Conservation (phyloP, 1,140 invertebrate species). For the Zaprionus inermis region DNA sequence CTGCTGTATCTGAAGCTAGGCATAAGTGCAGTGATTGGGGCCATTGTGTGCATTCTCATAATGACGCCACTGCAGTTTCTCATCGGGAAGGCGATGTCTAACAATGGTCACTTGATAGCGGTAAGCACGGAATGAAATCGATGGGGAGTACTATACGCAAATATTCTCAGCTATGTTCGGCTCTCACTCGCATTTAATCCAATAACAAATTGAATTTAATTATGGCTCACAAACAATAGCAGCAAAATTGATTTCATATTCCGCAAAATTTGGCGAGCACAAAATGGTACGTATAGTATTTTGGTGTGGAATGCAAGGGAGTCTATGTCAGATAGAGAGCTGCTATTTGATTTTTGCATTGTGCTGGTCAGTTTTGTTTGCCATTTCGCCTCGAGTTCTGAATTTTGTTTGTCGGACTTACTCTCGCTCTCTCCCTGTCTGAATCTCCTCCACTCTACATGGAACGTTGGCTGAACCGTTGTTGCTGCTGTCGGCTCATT, state of each 20-base stretch:
- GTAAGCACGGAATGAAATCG: slow-evolving; percentile 84
- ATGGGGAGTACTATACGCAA: no score
- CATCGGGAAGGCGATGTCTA: slow-evolving; percentile 89
- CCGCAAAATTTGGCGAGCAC: slow-evolving; percentile 4
- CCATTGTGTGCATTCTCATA: slow-evolving; percentile 88
- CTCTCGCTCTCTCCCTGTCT: not conserved
- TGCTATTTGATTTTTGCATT: slow-evolving; percentile 10
- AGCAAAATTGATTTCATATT: slow-evolving; percentile 28
- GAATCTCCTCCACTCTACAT: not conserved
- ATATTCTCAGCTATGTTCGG: not conserved
- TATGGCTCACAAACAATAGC: slow-evolving; percentile 24
- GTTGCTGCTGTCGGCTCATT: slow-evolving; percentile 39
- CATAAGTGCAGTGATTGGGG: slow-evolving; percentile 91
- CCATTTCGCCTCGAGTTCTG: slow-evolving; percentile 26
- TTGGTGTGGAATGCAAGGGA: not conserved
- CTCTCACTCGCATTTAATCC: slow-evolving; percentile 1
- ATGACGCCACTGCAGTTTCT: slow-evolving; percentile 90
- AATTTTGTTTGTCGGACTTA: slow-evolving; percentile 39
- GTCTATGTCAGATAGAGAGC: no score
- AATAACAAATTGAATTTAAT: slow-evolving; percentile 27
- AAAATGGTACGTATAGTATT: slow-evolving; percentile 2
- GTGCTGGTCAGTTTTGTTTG: slow-evolving; percentile 32
- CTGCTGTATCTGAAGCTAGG: slow-evolving; percentile 91
- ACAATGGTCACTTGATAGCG: slow-evolving; percentile 88
- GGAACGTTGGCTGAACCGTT: slow-evolving; percentile 16